These are phyloP conservation scores for Tetragonula clypearis DNA, from an alignment of 1,140 invertebrate species.

Conservation along the genomic window DNA sequence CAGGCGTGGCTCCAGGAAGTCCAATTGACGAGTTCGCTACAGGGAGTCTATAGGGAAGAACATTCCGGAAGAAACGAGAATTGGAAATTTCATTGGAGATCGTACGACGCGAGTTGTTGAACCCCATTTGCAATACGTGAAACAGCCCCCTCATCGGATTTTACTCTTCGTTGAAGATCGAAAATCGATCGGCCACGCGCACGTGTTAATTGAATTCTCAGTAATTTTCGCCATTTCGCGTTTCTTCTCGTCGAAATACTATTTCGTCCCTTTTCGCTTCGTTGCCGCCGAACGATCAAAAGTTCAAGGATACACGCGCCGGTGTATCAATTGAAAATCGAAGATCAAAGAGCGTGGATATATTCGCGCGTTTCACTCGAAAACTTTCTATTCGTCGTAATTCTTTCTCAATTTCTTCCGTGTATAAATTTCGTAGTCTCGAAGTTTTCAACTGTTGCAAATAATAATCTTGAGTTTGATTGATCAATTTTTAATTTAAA, in stretches of 20 bases:
- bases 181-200: too few species aligned
- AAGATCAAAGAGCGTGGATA: too few species aligned
- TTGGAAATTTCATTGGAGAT: slow-evolving; percentile 21
- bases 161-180: too few species aligned
- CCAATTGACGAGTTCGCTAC: not conserved
- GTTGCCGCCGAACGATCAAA: too few species aligned
- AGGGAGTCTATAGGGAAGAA: not conserved
- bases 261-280: fast-evolving
- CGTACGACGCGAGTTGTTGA: not conserved
- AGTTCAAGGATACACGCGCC: too few species aligned
- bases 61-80: not conserved
- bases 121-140: not conserved
- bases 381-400: not conserved
- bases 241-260: not conserved
- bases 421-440: too few species aligned
- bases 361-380: not conserved
- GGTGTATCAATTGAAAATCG: too few species aligned
- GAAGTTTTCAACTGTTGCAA: too few species aligned
- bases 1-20: not conserved
- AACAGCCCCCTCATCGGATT: not conserved
- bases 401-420: not conserved
- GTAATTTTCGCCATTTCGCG: not conserved
- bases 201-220: not conserved
- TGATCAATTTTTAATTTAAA: too few species aligned
- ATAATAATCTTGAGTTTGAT: too few species aligned